A percentile compares a stretch with the other conserved stretches of the same genome.
These are phyloP conservation scores for Ophion costatus DNA, from an alignment of 2,888 invertebrate genomes.

Conservation along the genomic window DNA sequence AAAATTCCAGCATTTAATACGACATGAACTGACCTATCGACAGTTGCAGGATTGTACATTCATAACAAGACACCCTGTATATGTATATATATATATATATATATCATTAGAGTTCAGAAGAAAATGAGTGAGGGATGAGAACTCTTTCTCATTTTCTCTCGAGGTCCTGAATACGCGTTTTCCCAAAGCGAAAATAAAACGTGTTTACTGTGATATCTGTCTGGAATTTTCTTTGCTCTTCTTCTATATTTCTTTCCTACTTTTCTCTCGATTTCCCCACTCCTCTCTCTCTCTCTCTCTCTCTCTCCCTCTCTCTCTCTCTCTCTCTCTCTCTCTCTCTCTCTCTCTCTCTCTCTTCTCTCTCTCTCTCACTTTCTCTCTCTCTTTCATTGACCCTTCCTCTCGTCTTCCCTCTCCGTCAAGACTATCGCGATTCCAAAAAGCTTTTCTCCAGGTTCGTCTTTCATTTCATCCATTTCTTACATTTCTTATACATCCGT, in stretches of 20 bases:
- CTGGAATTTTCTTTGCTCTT: constrained; percentile 32
- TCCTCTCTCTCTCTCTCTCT: neutral
- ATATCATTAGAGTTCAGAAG: constrained; percentile 17
- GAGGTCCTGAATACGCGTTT: constrained; percentile 59
- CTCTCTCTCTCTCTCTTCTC: neutral
- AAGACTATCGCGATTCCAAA: constrained; percentile 3
- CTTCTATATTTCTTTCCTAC: neutral
- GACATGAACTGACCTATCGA: no score
- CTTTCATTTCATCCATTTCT: constrained; percentile 38
- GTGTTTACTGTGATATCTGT: constrained; percentile 63
- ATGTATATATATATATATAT: neutral
- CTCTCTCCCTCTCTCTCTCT: neutral
- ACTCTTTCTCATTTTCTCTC: constrained; percentile 55
- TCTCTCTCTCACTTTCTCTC: neutral
- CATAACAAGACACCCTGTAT: no score
- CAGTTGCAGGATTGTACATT: no score
- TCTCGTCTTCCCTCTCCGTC: neutral
- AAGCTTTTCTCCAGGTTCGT: constrained; percentile 41
- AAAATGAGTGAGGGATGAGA: constrained; percentile 40
- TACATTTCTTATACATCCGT: constrained; percentile 42
- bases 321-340: constrained; percentile 8
- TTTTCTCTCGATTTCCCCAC: neutral
- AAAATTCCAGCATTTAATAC: no score
- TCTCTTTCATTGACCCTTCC: no score
- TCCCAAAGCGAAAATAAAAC: constrained; percentile 64